phyloP scores from a whole-genome alignment of 1,140 invertebrate genomes.

The Megalopta genalis region DNA sequence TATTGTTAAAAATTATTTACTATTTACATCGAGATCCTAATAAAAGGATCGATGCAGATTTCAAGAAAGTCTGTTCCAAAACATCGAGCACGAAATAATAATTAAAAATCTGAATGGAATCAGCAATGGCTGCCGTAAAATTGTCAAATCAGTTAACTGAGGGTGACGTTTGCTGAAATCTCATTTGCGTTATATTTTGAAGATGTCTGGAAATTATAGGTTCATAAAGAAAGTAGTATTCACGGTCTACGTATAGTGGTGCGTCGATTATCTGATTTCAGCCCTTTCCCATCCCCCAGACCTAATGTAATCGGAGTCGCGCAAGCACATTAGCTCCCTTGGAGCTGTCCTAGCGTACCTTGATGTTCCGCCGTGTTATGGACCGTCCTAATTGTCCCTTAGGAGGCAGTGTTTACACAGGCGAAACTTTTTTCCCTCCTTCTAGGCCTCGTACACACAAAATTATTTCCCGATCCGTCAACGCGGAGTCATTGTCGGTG shows the following conservation, averaged over 20 bases:
- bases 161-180: too few species aligned
- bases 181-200: too few species aligned
- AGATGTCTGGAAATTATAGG: too few species aligned
- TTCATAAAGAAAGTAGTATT: conserved; percentile 24
- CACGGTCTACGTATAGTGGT: background rate
- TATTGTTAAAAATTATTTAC: too few species aligned
- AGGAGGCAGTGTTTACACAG: conserved; percentile 41
- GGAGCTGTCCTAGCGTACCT: conserved; percentile 22
- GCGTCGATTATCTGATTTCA: conserved; percentile 47
- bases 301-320: conserved; percentile 57
- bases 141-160: too few species aligned
- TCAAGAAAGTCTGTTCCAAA: too few species aligned
- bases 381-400: conserved; percentile 59
- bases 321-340: conserved; percentile 51
- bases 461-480: conserved; percentile 61
- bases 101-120: too few species aligned
- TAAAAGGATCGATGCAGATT: too few species aligned
- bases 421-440: conserved; percentile 48
- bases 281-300: conserved; percentile 25
- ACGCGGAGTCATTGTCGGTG: conserved; percentile 29
- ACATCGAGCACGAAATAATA: background rate
- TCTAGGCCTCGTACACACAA: conserved; percentile 52
- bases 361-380: conserved; percentile 46
- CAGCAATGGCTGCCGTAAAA: too few species aligned
- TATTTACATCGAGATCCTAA: too few species aligned